Evolutionary conservation across 2,113 vertebrate species (phyloP).

Genomic region (Chloropsis cyanopogon): DNA sequence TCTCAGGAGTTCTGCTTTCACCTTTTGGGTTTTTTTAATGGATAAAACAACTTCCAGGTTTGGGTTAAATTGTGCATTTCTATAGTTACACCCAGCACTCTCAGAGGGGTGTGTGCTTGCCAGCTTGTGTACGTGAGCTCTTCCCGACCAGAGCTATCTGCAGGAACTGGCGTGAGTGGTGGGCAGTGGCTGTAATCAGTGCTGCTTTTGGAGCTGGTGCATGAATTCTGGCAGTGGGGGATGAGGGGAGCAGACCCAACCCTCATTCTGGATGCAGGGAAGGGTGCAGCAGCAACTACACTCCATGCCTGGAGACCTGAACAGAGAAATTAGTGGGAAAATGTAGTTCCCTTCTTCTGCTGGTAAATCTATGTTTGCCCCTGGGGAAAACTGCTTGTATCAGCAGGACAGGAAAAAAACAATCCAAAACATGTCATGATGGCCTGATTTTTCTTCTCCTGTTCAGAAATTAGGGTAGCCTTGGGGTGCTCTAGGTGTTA

Average conservation of each 20-base stretch:
- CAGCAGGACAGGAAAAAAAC: not conserved
- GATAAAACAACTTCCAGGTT: not conserved
- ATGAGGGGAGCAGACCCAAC: not conserved
- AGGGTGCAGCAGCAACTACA: not conserved
- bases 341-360: not conserved
- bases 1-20: not conserved
- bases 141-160: not conserved
- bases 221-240: not conserved
- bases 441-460: not conserved
- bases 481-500: not conserved
- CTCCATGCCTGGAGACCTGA: not conserved
- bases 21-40: not conserved
- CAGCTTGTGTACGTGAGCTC: not conserved
- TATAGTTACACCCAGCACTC: not conserved
- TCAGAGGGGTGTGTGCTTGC: not conserved
- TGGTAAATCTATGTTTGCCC: not conserved
- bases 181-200: not conserved
- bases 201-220: not conserved
- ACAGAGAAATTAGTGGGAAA: not conserved
- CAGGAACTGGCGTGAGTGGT: fast-evolving
- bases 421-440: not conserved
- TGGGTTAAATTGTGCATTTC: not conserved
- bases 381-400: not conserved
- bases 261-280: not conserved
- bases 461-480: not conserved